Conservation (phyloP, 2,888 invertebrate species). For the Nomada lathburiana region DNA sequence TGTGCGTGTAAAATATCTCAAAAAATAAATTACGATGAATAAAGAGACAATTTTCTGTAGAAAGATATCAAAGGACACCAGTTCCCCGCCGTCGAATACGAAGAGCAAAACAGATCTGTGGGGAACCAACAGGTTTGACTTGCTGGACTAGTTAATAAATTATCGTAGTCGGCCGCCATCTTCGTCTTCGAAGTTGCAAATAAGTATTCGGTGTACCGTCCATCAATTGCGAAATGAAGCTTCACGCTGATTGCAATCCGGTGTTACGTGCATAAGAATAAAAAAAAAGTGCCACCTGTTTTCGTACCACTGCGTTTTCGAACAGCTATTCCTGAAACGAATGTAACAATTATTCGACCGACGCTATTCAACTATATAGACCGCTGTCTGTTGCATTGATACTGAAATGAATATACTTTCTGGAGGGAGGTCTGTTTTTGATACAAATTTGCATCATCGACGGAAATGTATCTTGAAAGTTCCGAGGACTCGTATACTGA, state of each 20-base stretch:
- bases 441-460: not conserved
- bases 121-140: conserved; percentile 75
- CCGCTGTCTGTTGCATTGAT: not conserved
- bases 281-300: conserved; percentile 13
- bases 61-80: conserved; percentile 55
- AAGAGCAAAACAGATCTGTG: conserved; percentile 51
- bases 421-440: too few relatives aligned
- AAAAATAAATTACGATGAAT: not conserved
- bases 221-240: conserved; percentile 50
- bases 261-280: not conserved
- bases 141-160: conserved; percentile 83
- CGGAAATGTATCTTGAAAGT: not conserved
- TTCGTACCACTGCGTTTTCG: not conserved
- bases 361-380: not conserved
- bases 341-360: conserved; percentile 11
- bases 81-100: conserved; percentile 32
- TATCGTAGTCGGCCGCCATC: conserved; percentile 80
- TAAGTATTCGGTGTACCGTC: conserved; percentile 70
- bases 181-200: conserved; percentile 67
- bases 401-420: not conserved
- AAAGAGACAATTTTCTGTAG: conserved; percentile 43
- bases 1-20: too few relatives aligned
- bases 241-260: conserved; percentile 4
- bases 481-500: conserved; percentile 1
- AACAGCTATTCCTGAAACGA: not conserved